Evolutionary conservation across 64 coral and sea anemone species (phyloP), one percentile per base, ranked within the genome.

Genomic region (Dendronephthya gigantea): DNA sequence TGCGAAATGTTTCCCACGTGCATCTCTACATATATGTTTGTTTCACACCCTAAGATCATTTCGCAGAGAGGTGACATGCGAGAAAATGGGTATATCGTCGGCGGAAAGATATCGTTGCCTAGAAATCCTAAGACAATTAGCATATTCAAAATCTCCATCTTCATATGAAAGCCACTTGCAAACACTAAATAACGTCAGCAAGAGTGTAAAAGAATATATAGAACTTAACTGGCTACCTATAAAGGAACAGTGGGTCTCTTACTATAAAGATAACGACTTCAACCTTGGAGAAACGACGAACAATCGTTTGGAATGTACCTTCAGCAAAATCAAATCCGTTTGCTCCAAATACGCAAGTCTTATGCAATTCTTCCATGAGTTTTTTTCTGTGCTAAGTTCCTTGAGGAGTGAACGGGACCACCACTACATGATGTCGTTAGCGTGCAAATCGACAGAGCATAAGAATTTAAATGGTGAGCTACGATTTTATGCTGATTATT

Each of bases 1-100:
- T 88, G 85, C 35, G 5, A 83, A 84, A 11, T 93, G 69, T 40
- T 93, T 93, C 41, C 86, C 49, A 25, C 59, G 30, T 48, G 82
- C 92, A 23, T 83, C 85, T 48, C 48, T 90, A 48, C 82, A 88
- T 41, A 90, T 93, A 19, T 93, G 92, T 36, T 48, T 87, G 47
- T 93, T 83, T 34, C 92, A 90, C 39, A 90, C 85, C 0, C 40
- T 90, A 8, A 19, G 81, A 2, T 93, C 85, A 55, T 90, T 93
- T 41, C 35, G 59, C 30, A 11, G 88, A 56, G 85, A 93, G 58
- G 58, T 87, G 22, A 84, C 81, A 14, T 85, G 85, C 38, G 88
- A 88, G 66, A 87, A 83, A 48, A 75, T 87, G 34, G 84, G 85
- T 22, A 93, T 87, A 84, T 47, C 88, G 23, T 87, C 85, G 23